Conservation (phyloP, 2,113 vertebrate species). For the Otis tarda region DNA sequence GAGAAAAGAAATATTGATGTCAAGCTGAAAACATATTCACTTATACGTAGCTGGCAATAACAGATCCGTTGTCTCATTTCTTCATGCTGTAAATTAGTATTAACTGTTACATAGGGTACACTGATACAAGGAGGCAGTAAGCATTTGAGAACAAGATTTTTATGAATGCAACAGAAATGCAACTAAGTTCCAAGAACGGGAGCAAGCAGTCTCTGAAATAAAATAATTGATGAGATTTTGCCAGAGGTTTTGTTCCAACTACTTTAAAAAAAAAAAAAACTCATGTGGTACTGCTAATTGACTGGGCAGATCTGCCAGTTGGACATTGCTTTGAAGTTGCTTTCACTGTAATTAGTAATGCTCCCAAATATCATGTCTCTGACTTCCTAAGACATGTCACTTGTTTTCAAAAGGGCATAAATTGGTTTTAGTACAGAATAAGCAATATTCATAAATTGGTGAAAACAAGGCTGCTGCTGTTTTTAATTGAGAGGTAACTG, state of each 20-base stretch:
- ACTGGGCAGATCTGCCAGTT: background rate
- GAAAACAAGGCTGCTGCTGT: background rate
- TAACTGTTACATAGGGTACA: background rate
- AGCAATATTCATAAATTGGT: background rate
- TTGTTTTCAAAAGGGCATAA: background rate
- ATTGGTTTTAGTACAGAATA: background rate
- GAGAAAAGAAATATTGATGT: conserved; percentile 24
- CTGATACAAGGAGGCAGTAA: background rate
- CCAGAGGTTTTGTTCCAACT: background rate
- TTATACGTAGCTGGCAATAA: conserved; percentile 13
- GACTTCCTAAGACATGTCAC: background rate
- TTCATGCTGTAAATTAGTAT: background rate
- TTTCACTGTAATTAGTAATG: background rate
- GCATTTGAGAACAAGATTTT: background rate
- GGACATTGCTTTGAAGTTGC: background rate
- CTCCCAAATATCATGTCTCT: background rate
- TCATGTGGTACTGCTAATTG: background rate
- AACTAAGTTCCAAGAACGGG: background rate
- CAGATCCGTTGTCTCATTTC: background rate
- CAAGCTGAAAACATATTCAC: background rate
- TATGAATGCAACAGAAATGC: conserved; percentile 13
- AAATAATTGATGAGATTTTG: background rate
- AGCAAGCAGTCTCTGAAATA: background rate
- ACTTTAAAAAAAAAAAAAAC: background rate
- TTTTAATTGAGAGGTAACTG: background rate